Base-by-base conservation (phyloP, 2,113 vertebrate genomes). In the Vulpes lagopus region DNA sequence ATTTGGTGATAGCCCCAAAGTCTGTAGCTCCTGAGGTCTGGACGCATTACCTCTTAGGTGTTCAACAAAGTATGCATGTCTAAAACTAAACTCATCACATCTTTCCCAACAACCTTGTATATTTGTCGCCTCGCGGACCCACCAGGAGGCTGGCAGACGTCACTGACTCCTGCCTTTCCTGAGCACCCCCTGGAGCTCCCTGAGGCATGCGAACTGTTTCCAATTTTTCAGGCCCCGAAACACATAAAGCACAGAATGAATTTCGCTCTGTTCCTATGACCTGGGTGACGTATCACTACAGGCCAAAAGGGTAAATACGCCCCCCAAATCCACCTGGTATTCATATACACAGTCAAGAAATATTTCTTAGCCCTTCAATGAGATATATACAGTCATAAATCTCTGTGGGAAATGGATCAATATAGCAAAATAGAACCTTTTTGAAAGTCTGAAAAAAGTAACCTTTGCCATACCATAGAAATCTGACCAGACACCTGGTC, bases 71-170 rank as follows among this genome's bases (percentile, higher is more conserved):
- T 67, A 57, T 9, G 15, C 20, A 10, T 1, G 0, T 62, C 73
- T 73, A 84, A 96, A 98, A 59, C n/a, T 87, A 49, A 83, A 73
- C 35, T 81, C 38, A 8, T 23, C 89, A 91, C 55, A 32, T 90
- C 67, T 74, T 92, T 74, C n/a, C 53, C 22, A n/a, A 25, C 35
- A 84, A 8, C 30, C n/a, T 78, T 76, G 22, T n/a, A 71, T 59
- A 81, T 69, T 71, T 81, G 14, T 96, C 86, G 65, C 64, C 79
- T 80, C 32, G 20, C 27, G 62, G 8, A 80, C 30, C 65, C 74
- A 8, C 62, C 60, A 67, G 82, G 74, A 80, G 59, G 73, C 32
- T 49, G 69, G 55, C 38, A 51, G 23, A 35, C 17, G 74, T 86
- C 79, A 71, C 23, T 32, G 35, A 17, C 43, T 32, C 10, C 51